A percentile compares a stretch with the other conserved stretches of the same genome.
Evolutionary conservation across 2,113 vertebrate species (phyloP).

Genomic region (Archocentrus centrarchus): DNA sequence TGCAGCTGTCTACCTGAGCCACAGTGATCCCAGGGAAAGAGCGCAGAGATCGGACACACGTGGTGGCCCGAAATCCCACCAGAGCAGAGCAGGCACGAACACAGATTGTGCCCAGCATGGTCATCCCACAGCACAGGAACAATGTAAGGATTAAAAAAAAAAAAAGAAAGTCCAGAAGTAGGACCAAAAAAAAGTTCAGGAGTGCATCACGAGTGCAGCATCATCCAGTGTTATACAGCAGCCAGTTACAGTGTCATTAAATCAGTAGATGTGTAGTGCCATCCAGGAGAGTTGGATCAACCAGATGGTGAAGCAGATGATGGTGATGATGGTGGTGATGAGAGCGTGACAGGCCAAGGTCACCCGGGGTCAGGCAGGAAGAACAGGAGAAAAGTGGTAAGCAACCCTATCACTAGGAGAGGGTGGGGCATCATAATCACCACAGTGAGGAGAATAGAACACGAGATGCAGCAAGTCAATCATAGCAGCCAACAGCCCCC

Average conservation of each 20-base stretch:
- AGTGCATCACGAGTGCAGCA: constrained; percentile 26
- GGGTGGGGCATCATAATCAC: constrained; percentile 60
- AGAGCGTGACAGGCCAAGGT: constrained; percentile 1
- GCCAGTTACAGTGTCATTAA: constrained; percentile 11
- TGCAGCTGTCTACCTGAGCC: constrained; percentile 75
- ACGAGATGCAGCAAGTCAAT: constrained; percentile 80
- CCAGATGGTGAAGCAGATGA: constrained; percentile 17
- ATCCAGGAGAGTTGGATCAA: constrained; percentile 10
- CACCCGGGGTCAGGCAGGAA: constrained; percentile 73
- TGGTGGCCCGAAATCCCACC: constrained; percentile 38
- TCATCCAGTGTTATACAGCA: constrained; percentile 31
- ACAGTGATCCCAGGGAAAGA: constrained; percentile 70
- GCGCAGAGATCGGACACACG: constrained; percentile 36
- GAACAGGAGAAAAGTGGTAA: constrained; percentile 88
- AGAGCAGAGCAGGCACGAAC: constrained; percentile 63
- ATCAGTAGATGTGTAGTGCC: neutral
- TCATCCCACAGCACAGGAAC: constrained; percentile 35
- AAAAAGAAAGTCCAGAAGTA: too few species aligned
- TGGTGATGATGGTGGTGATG: constrained; percentile 24
- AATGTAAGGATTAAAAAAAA: neutral
- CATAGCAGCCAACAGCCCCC: constrained; percentile 28
- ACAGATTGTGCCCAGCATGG: constrained; percentile 63
- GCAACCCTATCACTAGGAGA: constrained; percentile 82
- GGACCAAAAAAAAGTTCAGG: constrained; percentile 19
- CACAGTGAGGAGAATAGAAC: constrained; percentile 82